Evolutionary conservation across 1,140 invertebrate species (phyloP).

Genomic region (Drosophila nebulosa): DNA sequence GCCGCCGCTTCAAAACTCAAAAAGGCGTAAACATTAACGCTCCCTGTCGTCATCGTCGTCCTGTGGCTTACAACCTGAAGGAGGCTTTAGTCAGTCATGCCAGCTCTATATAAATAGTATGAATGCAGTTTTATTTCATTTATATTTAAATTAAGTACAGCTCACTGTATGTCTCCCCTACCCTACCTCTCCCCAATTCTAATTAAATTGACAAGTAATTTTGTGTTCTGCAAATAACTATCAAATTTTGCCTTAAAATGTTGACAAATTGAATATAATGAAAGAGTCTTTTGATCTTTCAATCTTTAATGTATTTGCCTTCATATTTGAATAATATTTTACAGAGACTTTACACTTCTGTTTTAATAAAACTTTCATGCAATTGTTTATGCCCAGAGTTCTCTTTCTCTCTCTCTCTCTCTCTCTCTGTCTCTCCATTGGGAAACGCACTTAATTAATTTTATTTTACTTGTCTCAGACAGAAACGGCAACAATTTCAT

Average conservation of each 20-base stretch:
- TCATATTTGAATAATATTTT: conserved; percentile 1
- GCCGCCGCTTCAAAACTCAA: conserved; percentile 49
- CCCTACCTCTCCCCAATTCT: conserved; percentile 28
- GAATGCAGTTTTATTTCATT: conserved; percentile 48
- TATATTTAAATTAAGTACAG: conserved; percentile 50
- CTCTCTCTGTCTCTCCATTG: conserved; percentile 11
- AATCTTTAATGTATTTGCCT: not conserved
- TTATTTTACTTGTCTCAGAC: conserved; percentile 55
- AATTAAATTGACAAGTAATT: not conserved
- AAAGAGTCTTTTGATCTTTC: not conserved
- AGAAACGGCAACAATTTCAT: conserved; percentile 59
- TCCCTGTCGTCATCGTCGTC: not conserved
- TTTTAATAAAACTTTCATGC: not conserved
- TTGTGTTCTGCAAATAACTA: not conserved
- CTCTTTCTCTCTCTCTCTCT: not conserved
- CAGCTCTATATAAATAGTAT: conserved; percentile 38
- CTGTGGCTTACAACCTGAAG: not conserved
- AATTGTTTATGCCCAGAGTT: not conserved
- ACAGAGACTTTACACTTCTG: not conserved
- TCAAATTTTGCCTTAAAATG: not conserved
- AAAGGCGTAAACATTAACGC: conserved; percentile 52
- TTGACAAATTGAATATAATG: not conserved
- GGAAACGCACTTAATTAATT: conserved; percentile 69
- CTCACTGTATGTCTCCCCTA: conserved; percentile 20
- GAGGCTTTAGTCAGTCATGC: not conserved